Base-by-base conservation (phyloP, 2,888 invertebrate genomes). In the Alloscopus bannaensis region DNA sequence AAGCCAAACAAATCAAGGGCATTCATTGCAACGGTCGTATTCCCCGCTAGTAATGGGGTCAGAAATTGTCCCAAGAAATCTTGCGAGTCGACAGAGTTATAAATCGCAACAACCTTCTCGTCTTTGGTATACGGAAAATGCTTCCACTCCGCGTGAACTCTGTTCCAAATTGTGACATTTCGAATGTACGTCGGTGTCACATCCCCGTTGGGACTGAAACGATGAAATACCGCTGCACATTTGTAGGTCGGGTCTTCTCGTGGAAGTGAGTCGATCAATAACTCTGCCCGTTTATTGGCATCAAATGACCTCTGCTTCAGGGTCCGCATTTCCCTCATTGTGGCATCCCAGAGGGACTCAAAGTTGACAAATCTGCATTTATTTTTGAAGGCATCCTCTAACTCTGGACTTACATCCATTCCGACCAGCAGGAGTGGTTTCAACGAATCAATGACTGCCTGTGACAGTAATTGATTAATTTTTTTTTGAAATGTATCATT, bases 1-100 rank as follows among this genome's bases (percentile, higher is more conserved):
- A 68, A 31, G 6, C 52, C 22, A 22, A 52, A 47, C 1, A 68
- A 22, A 52, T 68, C 29, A 16, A 13, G 3, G 0, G 4, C 11
- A 16, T 68, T 55, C 1, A 50, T 91, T 4, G 96, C 92, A 18
- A 96, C 87, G 66, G 96, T 88, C 0, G 94, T 90, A 79, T 91
- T 88, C 13, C 93, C 94, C 80, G 93, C 93, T n/a, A 96, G 89
- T 55, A 97, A 87, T 0, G 96, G 94, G 0, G 94, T 94, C 93
- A 96, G 96, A 69, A 97, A 92, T 90, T 97, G 96, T 1, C 93
- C 91, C 13, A 95, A 92, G 0, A 95, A 94, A 87, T 96, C 96
- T 4, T 96, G 95, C 87, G 96, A 96, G 0, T 96, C 96, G 18
- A 96, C 89, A 0, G 96, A 94, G 0, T 96, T 96, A 88, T 96